Evolutionary conservation across 1,140 invertebrate genomes (phyloP), one percentile per base, ranked within the genome.

Genomic region (Cardiocondyla obscurior): DNA sequence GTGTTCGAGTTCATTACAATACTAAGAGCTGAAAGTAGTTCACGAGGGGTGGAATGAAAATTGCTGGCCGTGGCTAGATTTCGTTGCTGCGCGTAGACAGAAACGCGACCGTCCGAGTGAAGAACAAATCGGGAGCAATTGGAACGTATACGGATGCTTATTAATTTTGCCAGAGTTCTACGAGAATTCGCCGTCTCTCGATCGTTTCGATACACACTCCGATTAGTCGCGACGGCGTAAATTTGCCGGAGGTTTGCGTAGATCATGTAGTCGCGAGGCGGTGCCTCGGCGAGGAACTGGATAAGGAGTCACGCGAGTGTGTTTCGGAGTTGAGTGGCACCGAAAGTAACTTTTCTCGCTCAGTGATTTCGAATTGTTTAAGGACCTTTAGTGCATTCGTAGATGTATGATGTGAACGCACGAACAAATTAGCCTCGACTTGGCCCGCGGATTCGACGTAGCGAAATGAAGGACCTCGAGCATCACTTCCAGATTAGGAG

Each of bases 221-320:
- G n/a, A n/a, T 28, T 22, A 42, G 36, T 79, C 28, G 25, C 1
- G 6, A 53, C 69, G 0, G 2, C 53, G 36, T 60, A 51, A 55
- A 79, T 72, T 25, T n/a, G 77, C 65, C 57, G 67, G 53, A 14
- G 6, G 16, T 12, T 51, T 39, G n/a, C 30, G 62, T 72, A 65
- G 77, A 85, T 76, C 79, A 42, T 58, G 77, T 69, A 73, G 33
- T 28, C 8, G 64, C n/a, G 33, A 49, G 42, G 51, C 46, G 33
- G 30, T 28, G 74, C 55, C 19, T 30, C 62, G 22, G 5, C 25
- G 36, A 36, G 46, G 28, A 10, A 67, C 28, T 30, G 22, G 36
- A 49, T 39, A 19, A 33, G 22, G 3, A 49, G 2, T 30, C 39
- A 53, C n/a, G 64, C 25, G 57, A 0, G 12, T 46, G 79, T 14